Conservation (phyloP, 2,888 invertebrate species). For the Eucera pruinosa region DNA sequence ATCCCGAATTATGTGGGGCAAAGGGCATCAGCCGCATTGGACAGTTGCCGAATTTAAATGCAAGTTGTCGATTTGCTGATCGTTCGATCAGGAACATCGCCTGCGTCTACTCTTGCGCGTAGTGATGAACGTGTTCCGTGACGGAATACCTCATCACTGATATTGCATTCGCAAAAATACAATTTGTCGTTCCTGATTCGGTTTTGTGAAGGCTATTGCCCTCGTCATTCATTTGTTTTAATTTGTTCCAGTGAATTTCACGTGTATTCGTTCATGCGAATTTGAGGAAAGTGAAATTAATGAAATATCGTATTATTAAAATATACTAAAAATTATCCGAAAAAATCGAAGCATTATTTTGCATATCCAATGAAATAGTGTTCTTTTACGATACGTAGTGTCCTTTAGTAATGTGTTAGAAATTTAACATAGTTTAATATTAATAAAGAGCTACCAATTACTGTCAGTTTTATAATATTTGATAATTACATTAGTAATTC, state of each 20-base stretch:
- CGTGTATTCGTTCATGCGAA: slow-evolving; percentile 2
- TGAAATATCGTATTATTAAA: background rate
- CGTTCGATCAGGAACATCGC: slow-evolving; percentile 60
- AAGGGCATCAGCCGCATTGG: slow-evolving; percentile 81
- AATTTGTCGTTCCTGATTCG: slow-evolving; percentile 15
- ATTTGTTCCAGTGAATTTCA: slow-evolving; percentile 7
- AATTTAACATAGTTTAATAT: slow-evolving; percentile 11
- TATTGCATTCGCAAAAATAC: slow-evolving; percentile 12
- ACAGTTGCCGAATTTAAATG: slow-evolving; percentile 78
- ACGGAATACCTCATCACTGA: slow-evolving; percentile 42
- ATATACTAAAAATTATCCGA: background rate
- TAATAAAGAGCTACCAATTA: background rate
- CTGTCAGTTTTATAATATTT: background rate
- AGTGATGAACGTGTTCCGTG: slow-evolving; percentile 38
- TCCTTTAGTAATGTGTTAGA: slow-evolving; percentile 3
- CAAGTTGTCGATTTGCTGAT: slow-evolving; percentile 66
- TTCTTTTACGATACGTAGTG: background rate
- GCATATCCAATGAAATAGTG: background rate
- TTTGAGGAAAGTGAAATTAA: slow-evolving; percentile 24
- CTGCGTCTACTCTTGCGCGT: slow-evolving; percentile 20
- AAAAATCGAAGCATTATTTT: background rate
- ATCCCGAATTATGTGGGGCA: slow-evolving; percentile 79
- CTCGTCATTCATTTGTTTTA: background rate
- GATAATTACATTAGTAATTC: background rate
- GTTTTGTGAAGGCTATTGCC: background rate